Percentiles rank a stretch among this genome's conserved stretches.
Evolutionary conservation across 2,797 vertebrate species (phyloP).

Genomic region (Glossophaga mutica): DNA sequence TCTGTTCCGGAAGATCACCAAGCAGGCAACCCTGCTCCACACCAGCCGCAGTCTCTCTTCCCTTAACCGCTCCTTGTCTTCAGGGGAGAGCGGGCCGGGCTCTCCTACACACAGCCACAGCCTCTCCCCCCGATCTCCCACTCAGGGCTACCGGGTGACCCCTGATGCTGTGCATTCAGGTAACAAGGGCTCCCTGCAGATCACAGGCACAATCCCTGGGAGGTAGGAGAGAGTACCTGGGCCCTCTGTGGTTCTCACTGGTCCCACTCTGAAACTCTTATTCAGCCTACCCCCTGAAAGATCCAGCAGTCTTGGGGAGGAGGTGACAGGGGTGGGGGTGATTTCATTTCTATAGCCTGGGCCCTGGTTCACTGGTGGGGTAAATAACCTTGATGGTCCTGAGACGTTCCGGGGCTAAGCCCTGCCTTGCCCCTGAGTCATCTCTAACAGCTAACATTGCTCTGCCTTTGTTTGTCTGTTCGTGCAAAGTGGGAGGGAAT

Average conservation of each 20-base stretch:
- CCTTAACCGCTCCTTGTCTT: slow-evolving; percentile 95
- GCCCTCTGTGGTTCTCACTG: background rate
- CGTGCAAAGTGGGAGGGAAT: slow-evolving; percentile 88
- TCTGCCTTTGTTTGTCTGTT: slow-evolving; percentile 2
- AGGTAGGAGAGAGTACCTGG: background rate
- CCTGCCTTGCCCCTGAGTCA: background rate
- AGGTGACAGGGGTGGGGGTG: background rate
- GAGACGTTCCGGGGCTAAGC: background rate
- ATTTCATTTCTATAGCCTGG: background rate
- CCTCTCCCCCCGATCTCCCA: slow-evolving; percentile 94
- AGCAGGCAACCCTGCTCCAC: slow-evolving; percentile 94
- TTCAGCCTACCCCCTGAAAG: background rate
- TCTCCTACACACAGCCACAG: slow-evolving; percentile 96
- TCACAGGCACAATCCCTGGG: background rate
- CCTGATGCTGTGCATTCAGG: slow-evolving; percentile 93
- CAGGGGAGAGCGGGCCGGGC: slow-evolving; percentile 94
- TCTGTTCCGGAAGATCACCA: slow-evolving; percentile 95
- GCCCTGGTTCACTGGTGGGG: background rate
- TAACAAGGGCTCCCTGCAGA: slow-evolving; percentile 67
- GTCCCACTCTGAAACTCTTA: background rate
- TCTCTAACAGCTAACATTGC: slow-evolving; percentile 3
- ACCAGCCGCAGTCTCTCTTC: slow-evolving; percentile 96
- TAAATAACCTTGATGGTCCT: background rate
- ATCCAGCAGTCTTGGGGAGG: background rate
- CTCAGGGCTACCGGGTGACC: slow-evolving; percentile 91